phyloP scores from a whole-genome alignment of 2,797 vertebrate genomes.

The Schizopygopsis pylzovi region DNA sequence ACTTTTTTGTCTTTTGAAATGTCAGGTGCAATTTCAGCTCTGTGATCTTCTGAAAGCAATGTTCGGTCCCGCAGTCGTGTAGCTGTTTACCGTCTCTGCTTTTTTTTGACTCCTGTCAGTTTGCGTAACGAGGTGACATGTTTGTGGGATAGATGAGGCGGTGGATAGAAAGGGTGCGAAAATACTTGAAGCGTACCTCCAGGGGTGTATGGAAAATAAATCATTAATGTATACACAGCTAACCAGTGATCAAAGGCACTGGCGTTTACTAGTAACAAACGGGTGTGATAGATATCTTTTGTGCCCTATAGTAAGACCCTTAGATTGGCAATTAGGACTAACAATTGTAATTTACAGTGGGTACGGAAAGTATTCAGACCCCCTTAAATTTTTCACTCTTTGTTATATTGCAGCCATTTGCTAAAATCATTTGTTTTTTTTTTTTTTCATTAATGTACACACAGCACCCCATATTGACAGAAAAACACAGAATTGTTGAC shows the following conservation, averaged over 20 bases:
- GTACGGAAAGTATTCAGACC: no score
- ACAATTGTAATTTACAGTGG: neutral
- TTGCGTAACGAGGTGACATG: conserved; percentile 63
- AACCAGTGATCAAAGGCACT: conserved; percentile 35
- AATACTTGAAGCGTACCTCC: conserved; percentile 36
- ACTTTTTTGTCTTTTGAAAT: conserved; percentile 89
- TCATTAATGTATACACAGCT: conserved; percentile 29
- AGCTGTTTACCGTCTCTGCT: conserved; percentile 81
- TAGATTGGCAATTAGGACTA: neutral
- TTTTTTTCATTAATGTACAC: no score
- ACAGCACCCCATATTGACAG: no score
- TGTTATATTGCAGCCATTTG: no score
- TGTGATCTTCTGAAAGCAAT: conserved; percentile 93
- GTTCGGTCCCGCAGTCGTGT: conserved; percentile 86
- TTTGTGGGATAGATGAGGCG: conserved; percentile 62
- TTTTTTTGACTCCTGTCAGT: conserved; percentile 71
- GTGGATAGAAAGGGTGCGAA: conserved; percentile 22
- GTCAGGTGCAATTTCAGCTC: conserved; percentile 95
- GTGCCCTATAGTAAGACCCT: neutral
- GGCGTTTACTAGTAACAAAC: conserved; percentile 22
- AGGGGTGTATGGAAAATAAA: conserved; percentile 43
- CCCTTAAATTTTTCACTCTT: no score
- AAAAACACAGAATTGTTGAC: no score
- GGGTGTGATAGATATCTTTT: conserved; percentile 16
- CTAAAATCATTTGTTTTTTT: no score